Evolutionary conservation across 2,888 invertebrate species (phyloP), one percentile per base, ranked within the genome.

Genomic region (Latrodectus hesperus): DNA sequence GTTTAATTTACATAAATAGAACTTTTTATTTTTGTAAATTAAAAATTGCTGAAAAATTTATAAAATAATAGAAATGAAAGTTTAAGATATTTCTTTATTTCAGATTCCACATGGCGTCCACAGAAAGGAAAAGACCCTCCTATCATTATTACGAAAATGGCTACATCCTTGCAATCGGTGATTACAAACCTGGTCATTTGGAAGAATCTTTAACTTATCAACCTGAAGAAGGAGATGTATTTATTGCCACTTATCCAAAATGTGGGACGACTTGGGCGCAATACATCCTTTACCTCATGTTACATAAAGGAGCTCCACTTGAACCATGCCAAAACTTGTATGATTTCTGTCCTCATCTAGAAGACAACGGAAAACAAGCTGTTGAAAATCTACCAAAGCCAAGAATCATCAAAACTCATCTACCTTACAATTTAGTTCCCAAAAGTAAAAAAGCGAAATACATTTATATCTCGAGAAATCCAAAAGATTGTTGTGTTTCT

Each of bases 401-500:
- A 0, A 78, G 89, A 17, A 52, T 81, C 26, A 86, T 90, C 88
- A 90, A 90, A 80, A 91, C 90, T 1, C 92, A 92, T 79, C 90
- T 92, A 0, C 91, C 91, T 1, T 89, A 89, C 65, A 22, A 82
- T 9, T 53, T 90, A 64, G 68, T 76, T 10, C 90, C 90, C 0
- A 75, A 78, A 11, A 71, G 38, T 14, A 8, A 17, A 2, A 65
- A 88, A n/a, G 88, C 90, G 2, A 88, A 84, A 51, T 90, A 89
- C 68, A 91, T 93, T 65, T 93, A 93, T 89, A 91, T 93, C 55
- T 91, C 92, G n/a, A 91, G 93, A 75, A 93, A 93, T 89, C 93
- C 93, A 0, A 93, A 92, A 89, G 93, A 93, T 90, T 91, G 91
- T 14, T 91, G 91, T 9, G 92, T 93, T 10, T 93, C 93, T 2